Conservation (phyloP, 2,888 invertebrate species). For the Ormyrus thymus region DNA sequence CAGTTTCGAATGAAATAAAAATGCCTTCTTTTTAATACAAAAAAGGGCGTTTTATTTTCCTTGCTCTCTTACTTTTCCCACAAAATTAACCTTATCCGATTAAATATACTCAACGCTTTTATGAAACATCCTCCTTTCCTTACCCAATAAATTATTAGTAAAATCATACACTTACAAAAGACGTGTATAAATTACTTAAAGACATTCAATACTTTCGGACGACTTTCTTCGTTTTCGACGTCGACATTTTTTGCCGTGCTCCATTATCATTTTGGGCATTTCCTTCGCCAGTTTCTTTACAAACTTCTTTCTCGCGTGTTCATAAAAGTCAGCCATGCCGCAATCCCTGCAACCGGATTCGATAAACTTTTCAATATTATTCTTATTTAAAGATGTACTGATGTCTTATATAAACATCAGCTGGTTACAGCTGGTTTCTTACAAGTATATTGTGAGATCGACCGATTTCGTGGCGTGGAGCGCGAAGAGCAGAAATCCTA, state of each 20-base stretch:
- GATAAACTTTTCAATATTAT: no score
- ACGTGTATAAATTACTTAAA: no score
- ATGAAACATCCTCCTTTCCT: background rate
- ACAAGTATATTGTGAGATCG: conserved; percentile 60
- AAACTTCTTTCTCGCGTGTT: no score
- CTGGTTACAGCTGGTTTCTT: conserved; percentile 28
- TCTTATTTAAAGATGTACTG: no score
- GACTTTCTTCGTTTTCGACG: no score
- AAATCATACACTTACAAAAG: no score
- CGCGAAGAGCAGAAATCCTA: conserved; percentile 60
- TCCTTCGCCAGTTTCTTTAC: background rate
- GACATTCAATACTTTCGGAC: no score
- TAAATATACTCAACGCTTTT: conserved; percentile 1
- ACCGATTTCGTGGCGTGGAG: conserved; percentile 64
- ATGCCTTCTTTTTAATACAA: conserved; percentile 75
- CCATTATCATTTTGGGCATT: background rate
- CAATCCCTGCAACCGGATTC: no score
- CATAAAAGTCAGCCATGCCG: no score
- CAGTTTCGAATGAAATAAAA: conserved; percentile 72
- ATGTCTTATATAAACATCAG: no score
- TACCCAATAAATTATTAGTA: background rate
- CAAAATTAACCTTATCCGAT: no score
- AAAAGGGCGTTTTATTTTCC: conserved; percentile 12
- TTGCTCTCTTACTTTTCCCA: background rate
- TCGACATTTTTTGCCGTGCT: background rate